Percentiles rank a stretch among this genome's conserved stretches.
Conservation (phyloP, 2,797 vertebrate species). For the Leucoraja ocellata region DNA sequence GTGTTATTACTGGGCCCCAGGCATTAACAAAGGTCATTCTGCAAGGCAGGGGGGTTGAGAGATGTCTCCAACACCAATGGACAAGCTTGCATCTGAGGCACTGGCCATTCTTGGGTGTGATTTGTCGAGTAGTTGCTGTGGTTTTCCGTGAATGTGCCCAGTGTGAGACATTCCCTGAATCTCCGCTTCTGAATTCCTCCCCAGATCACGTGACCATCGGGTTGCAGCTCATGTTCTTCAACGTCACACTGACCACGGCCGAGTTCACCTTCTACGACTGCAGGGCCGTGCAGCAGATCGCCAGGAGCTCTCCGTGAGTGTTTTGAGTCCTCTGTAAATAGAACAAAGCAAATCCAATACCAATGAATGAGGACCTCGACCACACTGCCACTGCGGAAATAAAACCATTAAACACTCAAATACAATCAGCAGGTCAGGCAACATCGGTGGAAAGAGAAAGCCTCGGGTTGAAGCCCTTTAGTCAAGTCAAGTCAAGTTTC, state of each 20-base stretch:
- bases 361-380: too few species aligned
- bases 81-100: not conserved
- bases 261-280: slow-evolving; percentile 90
- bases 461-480: too few species aligned
- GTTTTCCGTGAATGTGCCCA: not conserved
- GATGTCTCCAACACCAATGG: not conserved
- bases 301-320: slow-evolving; percentile 81
- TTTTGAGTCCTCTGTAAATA: not conserved
- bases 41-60: not conserved
- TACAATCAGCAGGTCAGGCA: too few species aligned
- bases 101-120: not conserved
- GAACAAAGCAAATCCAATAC: not conserved
- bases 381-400: too few species aligned
- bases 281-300: slow-evolving; percentile 72
- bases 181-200: slow-evolving; percentile 39
- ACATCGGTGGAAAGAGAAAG: too few species aligned
- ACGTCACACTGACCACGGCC: slow-evolving; percentile 66
- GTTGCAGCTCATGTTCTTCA: slow-evolving; percentile 73
- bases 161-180: not conserved
- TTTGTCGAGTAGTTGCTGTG: not conserved
- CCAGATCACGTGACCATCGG: slow-evolving; percentile 78
- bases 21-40: not conserved
- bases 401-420: too few species aligned
- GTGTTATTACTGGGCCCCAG: not conserved
- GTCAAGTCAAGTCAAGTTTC: too few species aligned